Evolutionary conservation across 2,797 vertebrate species (phyloP).

Genomic region (Takifugu ocellatus): DNA sequence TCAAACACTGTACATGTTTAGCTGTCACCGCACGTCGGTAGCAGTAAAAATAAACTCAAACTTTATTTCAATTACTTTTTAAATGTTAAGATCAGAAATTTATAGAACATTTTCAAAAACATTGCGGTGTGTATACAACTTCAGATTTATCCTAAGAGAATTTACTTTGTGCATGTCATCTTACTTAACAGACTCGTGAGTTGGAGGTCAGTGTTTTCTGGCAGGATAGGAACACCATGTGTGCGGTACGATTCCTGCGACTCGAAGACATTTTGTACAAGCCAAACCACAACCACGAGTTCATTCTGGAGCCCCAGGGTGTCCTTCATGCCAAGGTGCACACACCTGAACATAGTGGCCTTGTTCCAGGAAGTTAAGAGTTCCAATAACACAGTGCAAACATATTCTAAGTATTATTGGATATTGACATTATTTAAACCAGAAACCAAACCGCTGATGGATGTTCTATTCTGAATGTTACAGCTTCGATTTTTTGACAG

Average conservation of each 20-base stretch:
- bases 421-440: neutral
- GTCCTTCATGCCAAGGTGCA: conserved; percentile 83
- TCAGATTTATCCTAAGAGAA: neutral
- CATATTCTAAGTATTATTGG: neutral
- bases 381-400: neutral
- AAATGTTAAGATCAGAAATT: too few species aligned
- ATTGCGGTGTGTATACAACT: too few species aligned
- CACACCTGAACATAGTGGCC: neutral
- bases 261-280: conserved; percentile 88
- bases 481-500: conserved; percentile 86
- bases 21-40: neutral
- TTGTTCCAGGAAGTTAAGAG: too few species aligned
- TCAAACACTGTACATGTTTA: neutral
- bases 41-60: too few species aligned
- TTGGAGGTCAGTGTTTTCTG: conserved; percentile 84
- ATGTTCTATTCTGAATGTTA: neutral
- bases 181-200: conserved; percentile 81
- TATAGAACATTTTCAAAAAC: too few species aligned
- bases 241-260: conserved; percentile 83
- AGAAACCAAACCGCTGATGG: neutral
- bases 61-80: too few species aligned
- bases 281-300: conserved; percentile 69
- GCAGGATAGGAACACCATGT: conserved; percentile 80
- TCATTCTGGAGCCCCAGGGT: conserved; percentile 85
- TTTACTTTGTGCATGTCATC: neutral